Evolutionary conservation across 2,888 invertebrate species (phyloP), one percentile per base, ranked within the genome.

Genomic region (Mesorhabditis sp.): DNA sequence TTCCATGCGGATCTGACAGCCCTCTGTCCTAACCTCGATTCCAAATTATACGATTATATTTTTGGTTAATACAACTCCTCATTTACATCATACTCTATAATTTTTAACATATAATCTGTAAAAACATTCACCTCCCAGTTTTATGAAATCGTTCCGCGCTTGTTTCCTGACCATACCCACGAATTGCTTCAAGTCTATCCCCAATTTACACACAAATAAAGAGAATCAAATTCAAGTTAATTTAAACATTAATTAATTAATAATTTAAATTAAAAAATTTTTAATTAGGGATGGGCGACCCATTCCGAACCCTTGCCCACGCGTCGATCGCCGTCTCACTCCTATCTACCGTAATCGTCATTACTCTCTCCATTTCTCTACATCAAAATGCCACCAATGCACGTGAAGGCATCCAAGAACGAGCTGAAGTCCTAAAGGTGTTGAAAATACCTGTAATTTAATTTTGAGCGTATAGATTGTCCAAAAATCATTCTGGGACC

Each of bases 31-130:
- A 50, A 50, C 58, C n/a, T 50, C 58, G n/a, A 50, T 50, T 50
- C 58, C 58, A 50, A 50, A 50, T 50, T 50, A 50, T n/a, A 50
- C 58, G 58, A 50, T 50, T n/a, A 50, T 50, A 13, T 50, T 50
- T 50, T 50, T 50, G n/a, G 7, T 50, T 50, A 13, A 50, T 50
- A 50, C 7, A 50, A 50, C 7, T 0, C n/a, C 58, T 13, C n/a
- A n/a, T 50, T 50, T n/a, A 50, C 2, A 13, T 50, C 58, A n/a
- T 13, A 50, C n/a, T 50, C n/a, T 50, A 13, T 50, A 1, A 50
- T 50, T 50, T 50, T 50, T n/a, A 50, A n/a, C n/a, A 28, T 10
- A 50, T n/a, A 50, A n/a, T 50, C n/a, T n/a, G n/a, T 50, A 50
- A n/a, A 50, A 28, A 28, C 28, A 50, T 50, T 50, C n/a, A 50